phyloP scores from a whole-genome alignment of 2,888 invertebrate species.

The Lydus trimaculatus region DNA sequence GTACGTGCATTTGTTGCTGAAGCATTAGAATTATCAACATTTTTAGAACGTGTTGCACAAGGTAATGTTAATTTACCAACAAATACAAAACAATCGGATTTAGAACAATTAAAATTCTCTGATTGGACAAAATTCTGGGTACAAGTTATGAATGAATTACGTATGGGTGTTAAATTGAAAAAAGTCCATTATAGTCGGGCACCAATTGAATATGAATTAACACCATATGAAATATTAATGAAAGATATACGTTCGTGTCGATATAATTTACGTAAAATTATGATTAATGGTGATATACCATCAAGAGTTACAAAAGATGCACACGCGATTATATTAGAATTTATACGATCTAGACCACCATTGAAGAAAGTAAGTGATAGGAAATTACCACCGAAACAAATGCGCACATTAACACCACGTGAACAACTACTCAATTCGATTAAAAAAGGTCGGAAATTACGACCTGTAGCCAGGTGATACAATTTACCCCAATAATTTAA shows the following conservation, averaged over 20 bases:
- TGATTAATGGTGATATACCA: slow-evolving; percentile 83
- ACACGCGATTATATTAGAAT: slow-evolving; percentile 94
- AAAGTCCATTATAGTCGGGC: slow-evolving; percentile 81
- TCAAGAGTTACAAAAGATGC: slow-evolving; percentile 91
- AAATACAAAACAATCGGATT: slow-evolving; percentile 69
- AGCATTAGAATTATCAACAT: slow-evolving; percentile 87
- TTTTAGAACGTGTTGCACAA: slow-evolving; percentile 82
- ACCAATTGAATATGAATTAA: slow-evolving; percentile 90
- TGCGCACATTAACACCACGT: slow-evolving; percentile 77
- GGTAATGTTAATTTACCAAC: slow-evolving; percentile 74
- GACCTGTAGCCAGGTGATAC: slow-evolving; percentile 61
- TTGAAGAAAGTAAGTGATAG: slow-evolving; percentile 90
- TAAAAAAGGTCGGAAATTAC: slow-evolving; percentile 74
- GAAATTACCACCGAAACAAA: slow-evolving; percentile 79
- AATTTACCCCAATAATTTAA: neutral
- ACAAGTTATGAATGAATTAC: slow-evolving; percentile 91
- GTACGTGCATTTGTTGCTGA: slow-evolving; percentile 92
- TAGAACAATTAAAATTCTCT: slow-evolving; percentile 84
- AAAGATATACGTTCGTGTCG: slow-evolving; percentile 92
- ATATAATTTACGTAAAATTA: slow-evolving; percentile 87
- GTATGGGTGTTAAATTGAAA: slow-evolving; percentile 92
- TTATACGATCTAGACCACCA: slow-evolving; percentile 94
- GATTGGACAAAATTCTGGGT: slow-evolving; percentile 98
- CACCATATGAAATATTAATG: slow-evolving; percentile 96
- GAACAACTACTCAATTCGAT: slow-evolving; percentile 89